Base-by-base conservation (phyloP, 2,797 vertebrate genomes). In the Parambassis ranga region DNA sequence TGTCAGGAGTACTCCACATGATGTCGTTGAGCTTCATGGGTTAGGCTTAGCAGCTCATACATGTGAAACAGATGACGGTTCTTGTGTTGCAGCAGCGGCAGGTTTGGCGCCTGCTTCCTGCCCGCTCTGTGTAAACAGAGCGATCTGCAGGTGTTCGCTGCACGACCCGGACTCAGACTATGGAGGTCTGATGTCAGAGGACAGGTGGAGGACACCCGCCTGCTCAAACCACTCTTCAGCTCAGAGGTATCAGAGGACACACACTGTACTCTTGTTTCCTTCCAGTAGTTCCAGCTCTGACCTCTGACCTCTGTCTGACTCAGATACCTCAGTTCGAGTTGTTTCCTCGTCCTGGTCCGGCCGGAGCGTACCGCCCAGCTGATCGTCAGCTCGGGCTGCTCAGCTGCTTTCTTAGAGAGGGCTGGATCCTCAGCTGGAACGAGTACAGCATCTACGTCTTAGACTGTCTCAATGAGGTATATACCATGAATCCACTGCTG, bases 371-470 rank as follows among this genome's bases (percentile, higher is more conserved):
- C 60, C 75, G 88, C 58, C 91, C 91, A 4, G 72, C 91, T 1
- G 96, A 98, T 55, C 91, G 92, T 35, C 95, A 97, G 75, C 89
- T 99, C 8, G 97, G 97, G 3, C 88, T 96, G 18, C 78, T 98
- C 36, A 94, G 90, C 0, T 98, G 95, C 47, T 98, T 98, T 85
- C 91, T 94, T 27, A 91, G 77, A 58, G 95, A 97, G 10, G 95
- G 95, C 43, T 98, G 96, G 96, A 92, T 98, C 49, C 80, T 99
- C 68, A 98, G 94, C 81, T 99, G 97, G 97, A 98, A 98, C 0
- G 96, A 98, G 56, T 97, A 98, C 74, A 96, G 96, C 51, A 84
- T 99, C 70, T 98, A 96, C 58, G 89, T 98, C 15, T 69, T 99
- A 2, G 97, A 99, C 82, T 94, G 89, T 16, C 5, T 94, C 41